Evolutionary conservation across 2,113 vertebrate species (phyloP).

Genomic region (Eonycteris spelaea): DNA sequence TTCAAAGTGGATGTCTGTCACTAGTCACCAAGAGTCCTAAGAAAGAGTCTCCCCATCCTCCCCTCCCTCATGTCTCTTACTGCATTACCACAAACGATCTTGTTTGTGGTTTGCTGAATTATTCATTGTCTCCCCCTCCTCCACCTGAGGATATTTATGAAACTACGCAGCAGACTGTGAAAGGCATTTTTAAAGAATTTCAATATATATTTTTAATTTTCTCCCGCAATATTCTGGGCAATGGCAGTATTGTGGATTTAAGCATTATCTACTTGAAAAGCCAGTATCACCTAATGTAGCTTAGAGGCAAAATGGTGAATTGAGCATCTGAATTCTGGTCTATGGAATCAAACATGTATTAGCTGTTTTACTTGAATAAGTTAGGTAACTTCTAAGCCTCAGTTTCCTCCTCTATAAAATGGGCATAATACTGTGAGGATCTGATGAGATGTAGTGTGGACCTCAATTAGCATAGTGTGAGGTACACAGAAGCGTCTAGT

Average conservation of each 20-base stretch:
- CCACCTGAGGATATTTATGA: not conserved
- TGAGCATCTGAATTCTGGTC: not conserved
- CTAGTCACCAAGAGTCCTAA: not conserved
- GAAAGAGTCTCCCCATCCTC: not conserved
- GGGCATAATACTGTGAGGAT: not conserved
- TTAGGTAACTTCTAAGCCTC: not conserved
- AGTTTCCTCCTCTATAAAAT: not conserved
- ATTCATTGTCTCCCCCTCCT: not conserved
- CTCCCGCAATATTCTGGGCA: not conserved
- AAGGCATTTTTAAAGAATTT: slow-evolving; percentile 16
- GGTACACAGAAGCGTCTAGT: no score
- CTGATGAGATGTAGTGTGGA: not conserved
- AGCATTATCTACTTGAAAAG: not conserved
- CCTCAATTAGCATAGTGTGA: not conserved
- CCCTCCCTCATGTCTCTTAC: not conserved
- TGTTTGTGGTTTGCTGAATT: not conserved
- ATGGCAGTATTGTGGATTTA: not conserved
- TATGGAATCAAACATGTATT: not conserved
- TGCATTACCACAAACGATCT: not conserved
- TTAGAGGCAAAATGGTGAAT: not conserved
- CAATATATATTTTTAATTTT: not conserved
- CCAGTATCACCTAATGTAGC: not conserved
- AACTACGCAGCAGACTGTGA: not conserved
- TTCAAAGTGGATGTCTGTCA: not conserved
- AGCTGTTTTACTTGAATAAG: not conserved